Evolutionary conservation across 2,888 invertebrate genomes (phyloP).

Genomic region (Tachina fera): DNA sequence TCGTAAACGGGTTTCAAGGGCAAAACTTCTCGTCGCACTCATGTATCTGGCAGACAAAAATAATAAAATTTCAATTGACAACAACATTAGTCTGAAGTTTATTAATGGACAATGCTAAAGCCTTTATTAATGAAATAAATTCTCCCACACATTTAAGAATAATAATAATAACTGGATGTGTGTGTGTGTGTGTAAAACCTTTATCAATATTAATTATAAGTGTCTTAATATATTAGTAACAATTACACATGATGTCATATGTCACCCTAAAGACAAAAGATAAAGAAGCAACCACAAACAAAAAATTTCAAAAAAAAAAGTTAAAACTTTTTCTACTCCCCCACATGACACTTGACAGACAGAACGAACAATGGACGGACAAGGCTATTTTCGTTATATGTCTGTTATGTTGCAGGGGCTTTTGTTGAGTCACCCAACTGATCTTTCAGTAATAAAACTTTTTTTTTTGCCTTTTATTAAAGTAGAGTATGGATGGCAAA

Average conservation of each 20-base stretch:
- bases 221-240: constrained; percentile 67
- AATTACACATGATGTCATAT: constrained; percentile 63
- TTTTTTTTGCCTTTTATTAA: constrained; percentile 35
- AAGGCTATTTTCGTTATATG: constrained; percentile 17
- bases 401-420: background rate
- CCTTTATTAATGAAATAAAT: constrained; percentile 39
- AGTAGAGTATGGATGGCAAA: constrained; percentile 14
- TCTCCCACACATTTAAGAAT: constrained; percentile 21
- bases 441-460: constrained; percentile 63
- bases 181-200: constrained; percentile 32
- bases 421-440: constrained; percentile 63
- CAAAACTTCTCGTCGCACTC: background rate
- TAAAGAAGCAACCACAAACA: background rate
- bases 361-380: constrained; percentile 36
- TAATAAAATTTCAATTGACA: constrained; percentile 12
- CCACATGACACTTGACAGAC: constrained; percentile 53
- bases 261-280: constrained; percentile 46
- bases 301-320: constrained; percentile 4
- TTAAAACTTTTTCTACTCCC: constrained; percentile 49
- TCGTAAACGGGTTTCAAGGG: background rate
- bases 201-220: constrained; percentile 70
- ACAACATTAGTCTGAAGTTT: constrained; percentile 8
- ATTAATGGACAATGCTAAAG: constrained; percentile 14
- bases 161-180: background rate
- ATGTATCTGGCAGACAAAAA: constrained; percentile 2